These are phyloP conservation scores for Geotrypetes seraphini DNA, from an alignment of 2,797 vertebrate genomes.

Conservation along the genomic window DNA sequence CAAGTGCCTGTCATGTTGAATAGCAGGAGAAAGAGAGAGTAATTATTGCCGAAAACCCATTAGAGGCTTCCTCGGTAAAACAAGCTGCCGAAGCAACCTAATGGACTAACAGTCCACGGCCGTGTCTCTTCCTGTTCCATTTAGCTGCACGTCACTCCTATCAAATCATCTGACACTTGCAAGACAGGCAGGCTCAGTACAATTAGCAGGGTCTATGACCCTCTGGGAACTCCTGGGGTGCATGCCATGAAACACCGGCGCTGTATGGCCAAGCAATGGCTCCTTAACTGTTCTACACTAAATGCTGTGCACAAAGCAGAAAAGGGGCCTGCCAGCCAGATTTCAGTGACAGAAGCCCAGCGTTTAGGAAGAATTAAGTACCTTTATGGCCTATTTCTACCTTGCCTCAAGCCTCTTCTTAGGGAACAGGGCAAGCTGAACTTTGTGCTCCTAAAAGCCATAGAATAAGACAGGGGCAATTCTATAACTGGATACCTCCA, in stretches of 20 bases:
- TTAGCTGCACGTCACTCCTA: conserved; percentile 66
- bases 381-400: no score
- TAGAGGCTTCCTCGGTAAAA: conserved; percentile 76
- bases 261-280: no score
- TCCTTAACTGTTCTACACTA: no score
- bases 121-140: conserved; percentile 65
- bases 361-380: no score
- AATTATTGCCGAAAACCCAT: conserved; percentile 73
- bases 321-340: no score
- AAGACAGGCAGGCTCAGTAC: conserved; percentile 50
- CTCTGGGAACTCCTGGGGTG: conserved; percentile 18
- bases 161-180: conserved; percentile 64
- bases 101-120: conserved; percentile 69
- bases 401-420: no score
- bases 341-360: no score
- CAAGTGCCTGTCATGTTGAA: conserved; percentile 73
- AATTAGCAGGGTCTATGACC: conserved; percentile 55
- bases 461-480: no score
- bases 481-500: no score
- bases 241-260: no score
- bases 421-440: no score
- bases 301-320: conserved; percentile 30
- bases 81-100: conserved; percentile 72
- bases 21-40: conserved; percentile 73
- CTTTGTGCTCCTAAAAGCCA: no score